Evolutionary conservation across 1,140 invertebrate species (phyloP), one percentile per base, ranked within the genome.

Genomic region (Dendroctonus valens): DNA sequence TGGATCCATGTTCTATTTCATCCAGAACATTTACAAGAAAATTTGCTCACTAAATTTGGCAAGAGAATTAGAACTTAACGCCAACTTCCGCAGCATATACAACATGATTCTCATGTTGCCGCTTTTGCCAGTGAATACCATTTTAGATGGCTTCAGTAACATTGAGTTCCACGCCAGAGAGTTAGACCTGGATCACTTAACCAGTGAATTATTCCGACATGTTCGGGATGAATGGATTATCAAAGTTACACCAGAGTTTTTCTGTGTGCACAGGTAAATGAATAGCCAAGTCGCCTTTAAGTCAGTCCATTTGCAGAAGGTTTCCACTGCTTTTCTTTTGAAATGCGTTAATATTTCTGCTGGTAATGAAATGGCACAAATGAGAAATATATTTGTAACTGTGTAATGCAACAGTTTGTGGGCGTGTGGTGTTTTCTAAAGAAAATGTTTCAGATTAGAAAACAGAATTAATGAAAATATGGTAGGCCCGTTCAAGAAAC

Each of bases 391-490:
- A 26, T 26, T 26, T 26, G 26, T 26, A 26, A 26, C 1, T 26
- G 26, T 26, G 26, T 26, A 26, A 26, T 26, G 26, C 26, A 26
- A 26, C 26, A 26, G 26, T 26, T 26, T 26, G 26, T 26, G 26
- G 26, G 3, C 3, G 26, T 26, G 26, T 3, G 26, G 26, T 26
- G 26, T 46, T 46, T 46, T 11, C 12, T 46, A 46, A 46, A 46
- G 4, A 9, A 11, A 14, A 46, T 55, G 44, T 59, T 59, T 44
- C 11, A 59, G 71, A 26, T 46, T 75, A 5, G 74, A 76, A 59
- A 74, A 76, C 62, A 59, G 74, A 3, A 77, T 76, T 37, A 77
- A 74, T 52, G 74, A 77, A 65, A 75, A 76, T 54, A 72, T 77
- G 11, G 72, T 75, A 3, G 71, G 71, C 0, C 73, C 74, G 0